Evolutionary conservation across 2,797 vertebrate genomes (phyloP).

Genomic region (Molossus molossus): DNA sequence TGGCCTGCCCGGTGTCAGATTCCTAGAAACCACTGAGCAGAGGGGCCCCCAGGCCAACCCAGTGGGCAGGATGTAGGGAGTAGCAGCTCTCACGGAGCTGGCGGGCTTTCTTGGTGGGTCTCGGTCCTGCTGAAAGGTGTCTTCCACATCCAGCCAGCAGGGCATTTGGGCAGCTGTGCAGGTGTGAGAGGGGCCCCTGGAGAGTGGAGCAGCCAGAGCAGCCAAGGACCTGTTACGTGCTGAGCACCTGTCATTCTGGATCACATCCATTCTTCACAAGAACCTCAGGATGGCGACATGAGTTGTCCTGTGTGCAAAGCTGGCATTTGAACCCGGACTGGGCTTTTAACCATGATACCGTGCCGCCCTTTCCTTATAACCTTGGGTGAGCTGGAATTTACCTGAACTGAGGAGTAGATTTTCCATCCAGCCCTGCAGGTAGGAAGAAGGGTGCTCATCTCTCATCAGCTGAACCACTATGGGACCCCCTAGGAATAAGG

Average conservation of each 20-base stretch:
- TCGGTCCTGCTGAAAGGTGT: not conserved
- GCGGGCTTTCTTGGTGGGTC: not conserved
- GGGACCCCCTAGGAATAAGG: not conserved
- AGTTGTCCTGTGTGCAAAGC: not conserved
- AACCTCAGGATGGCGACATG: not conserved
- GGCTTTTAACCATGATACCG: not conserved
- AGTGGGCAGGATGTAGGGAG: not conserved
- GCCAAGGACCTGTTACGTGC: no score
- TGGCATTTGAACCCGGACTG: not conserved
- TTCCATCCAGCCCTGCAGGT: not conserved
- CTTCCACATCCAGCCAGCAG: not conserved
- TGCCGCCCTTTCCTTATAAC: not conserved
- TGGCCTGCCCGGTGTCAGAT: not conserved
- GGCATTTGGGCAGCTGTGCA: not conserved
- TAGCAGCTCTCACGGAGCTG: not conserved
- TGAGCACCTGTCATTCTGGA: not conserved
- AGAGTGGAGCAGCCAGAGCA: not conserved
- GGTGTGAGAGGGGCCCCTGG: not conserved
- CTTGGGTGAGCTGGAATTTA: not conserved
- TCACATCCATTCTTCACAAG: not conserved
- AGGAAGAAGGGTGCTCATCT: not conserved
- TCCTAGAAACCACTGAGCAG: not conserved
- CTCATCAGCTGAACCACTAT: fast-evolving
- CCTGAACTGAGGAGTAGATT: not conserved
- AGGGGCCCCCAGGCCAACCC: not conserved